Evolutionary conservation across 1,140 invertebrate genomes (phyloP).

Genomic region (Ruditapes philippinarum): DNA sequence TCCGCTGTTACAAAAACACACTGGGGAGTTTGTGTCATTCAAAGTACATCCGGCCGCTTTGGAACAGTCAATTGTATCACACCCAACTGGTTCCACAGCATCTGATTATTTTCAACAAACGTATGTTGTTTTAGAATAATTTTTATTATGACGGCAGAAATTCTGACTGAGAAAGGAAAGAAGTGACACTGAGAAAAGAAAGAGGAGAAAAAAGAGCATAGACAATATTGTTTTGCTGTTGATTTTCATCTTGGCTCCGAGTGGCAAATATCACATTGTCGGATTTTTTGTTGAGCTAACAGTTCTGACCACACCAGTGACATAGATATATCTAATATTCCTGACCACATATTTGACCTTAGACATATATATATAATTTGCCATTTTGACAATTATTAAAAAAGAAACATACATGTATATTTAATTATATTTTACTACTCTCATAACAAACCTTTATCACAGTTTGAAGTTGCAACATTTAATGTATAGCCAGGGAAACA

Average conservation of each 20-base stretch:
- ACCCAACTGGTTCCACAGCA: background rate
- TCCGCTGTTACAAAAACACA: constrained; percentile 51
- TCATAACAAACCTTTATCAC: background rate
- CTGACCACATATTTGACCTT: no score
- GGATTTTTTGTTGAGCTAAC: no score
- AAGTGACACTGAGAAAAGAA: no score
- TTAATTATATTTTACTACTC: no score
- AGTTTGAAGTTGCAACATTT: background rate
- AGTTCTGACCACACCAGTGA: background rate
- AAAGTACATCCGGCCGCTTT: constrained; percentile 47
- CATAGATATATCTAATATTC: background rate
- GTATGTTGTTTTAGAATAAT: no score
- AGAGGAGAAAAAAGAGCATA: no score
- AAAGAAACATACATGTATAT: background rate
- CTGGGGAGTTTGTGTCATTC: background rate
- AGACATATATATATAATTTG: background rate
- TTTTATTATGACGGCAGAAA: no score
- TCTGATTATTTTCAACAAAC: no score
- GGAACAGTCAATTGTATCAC: constrained; percentile 30
- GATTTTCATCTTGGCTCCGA: no score
- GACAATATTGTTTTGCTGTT: no score
- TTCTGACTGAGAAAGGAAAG: no score
- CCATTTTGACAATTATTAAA: background rate
- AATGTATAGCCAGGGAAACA: constrained; percentile 24
- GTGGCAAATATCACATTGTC: no score